phyloP scores from a whole-genome alignment of 2,113 vertebrate species.

The Chelonoidis abingdonii region DNA sequence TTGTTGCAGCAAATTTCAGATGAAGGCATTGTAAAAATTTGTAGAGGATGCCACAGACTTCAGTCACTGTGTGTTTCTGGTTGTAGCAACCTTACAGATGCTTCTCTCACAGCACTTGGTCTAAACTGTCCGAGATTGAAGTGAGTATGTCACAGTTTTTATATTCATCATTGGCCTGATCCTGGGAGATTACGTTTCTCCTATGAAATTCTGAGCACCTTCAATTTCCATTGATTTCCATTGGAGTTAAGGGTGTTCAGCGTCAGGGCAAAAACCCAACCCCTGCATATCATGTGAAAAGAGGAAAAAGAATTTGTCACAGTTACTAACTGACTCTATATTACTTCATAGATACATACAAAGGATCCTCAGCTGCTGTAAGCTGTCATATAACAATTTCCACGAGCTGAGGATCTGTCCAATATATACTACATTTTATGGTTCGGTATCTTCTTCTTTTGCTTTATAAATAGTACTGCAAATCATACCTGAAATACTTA shows the following conservation, averaged over 20 bases:
- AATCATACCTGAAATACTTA: background rate
- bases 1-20: conserved; percentile 88
- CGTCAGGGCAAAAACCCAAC: background rate
- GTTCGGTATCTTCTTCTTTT: background rate
- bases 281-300: background rate
- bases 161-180: background rate
- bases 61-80: conserved; percentile 93
- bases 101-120: conserved; percentile 91
- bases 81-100: conserved; percentile 91
- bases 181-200: background rate
- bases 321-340: background rate
- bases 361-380: background rate
- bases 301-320: background rate
- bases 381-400: background rate
- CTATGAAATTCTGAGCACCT: background rate
- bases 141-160: conserved; percentile 78
- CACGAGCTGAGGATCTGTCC: background rate
- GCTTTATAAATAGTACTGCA: background rate
- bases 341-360: background rate
- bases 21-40: conserved; percentile 90
- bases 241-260: background rate
- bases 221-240: background rate
- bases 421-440: background rate
- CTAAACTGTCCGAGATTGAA: conserved; percentile 92
- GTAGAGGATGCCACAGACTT: conserved; percentile 89